Conservation (phyloP, 2,888 invertebrate species). For the Danaus chrysippus region DNA sequence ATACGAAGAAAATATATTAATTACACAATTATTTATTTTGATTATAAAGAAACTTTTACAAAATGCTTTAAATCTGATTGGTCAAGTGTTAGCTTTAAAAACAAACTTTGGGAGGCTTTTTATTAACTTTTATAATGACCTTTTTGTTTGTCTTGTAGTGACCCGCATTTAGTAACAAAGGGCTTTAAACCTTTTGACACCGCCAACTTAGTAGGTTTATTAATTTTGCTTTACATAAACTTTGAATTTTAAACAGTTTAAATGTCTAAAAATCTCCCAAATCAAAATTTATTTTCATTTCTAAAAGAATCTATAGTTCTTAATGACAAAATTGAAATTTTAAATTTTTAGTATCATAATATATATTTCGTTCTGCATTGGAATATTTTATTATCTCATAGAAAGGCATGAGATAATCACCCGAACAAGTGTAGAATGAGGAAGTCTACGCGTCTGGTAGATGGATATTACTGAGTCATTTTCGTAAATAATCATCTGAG, state of each 20-base stretch:
- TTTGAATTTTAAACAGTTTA: too few relatives aligned
- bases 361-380: too few relatives aligned
- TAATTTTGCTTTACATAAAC: conserved; percentile 15
- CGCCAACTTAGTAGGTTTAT: conserved; percentile 24
- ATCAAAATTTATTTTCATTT: too few relatives aligned
- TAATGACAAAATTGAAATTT: too few relatives aligned
- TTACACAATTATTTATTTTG: too few relatives aligned
- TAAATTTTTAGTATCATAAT: too few relatives aligned
- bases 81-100: neutral
- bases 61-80: too few relatives aligned
- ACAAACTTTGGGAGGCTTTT: neutral
- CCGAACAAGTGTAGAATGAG: conserved; percentile 20
- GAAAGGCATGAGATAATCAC: conserved; percentile 20
- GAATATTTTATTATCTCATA: too few relatives aligned
- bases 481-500: conserved; percentile 15
- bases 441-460: conserved; percentile 24
- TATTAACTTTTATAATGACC: conserved; percentile 13
- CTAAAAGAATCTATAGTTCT: too few relatives aligned
- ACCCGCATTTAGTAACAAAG: conserved; percentile 20
- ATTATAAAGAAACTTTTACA: too few relatives aligned
- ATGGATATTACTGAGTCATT: conserved; percentile 24
- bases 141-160: conserved; percentile 15
- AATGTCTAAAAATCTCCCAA: too few relatives aligned
- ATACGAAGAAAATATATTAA: too few relatives aligned
- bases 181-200: conserved; percentile 21